Base-by-base conservation (phyloP, 2,888 invertebrate species). In the Deilephila porcellus region DNA sequence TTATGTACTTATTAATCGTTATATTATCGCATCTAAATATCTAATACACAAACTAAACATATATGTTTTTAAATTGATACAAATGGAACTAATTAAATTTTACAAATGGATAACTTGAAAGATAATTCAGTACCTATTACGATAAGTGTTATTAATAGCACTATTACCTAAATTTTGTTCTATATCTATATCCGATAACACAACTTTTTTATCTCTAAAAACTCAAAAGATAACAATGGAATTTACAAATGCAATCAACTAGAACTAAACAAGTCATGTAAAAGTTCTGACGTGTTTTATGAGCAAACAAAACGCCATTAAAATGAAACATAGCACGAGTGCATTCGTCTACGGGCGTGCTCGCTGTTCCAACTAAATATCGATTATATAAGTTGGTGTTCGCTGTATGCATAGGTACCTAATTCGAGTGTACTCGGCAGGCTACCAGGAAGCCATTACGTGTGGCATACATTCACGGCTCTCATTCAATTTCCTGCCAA, bases 401-500 rank as follows among this genome's bases (percentile, higher is more conserved):
- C 56, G 60, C 34, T 34, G 4, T 56, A 34, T 63, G 34, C 32
- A 64, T 64, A 64, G 72, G 34, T 72, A 72, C 63, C 63, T 72
- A 56, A 72, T 20, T 72, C 72, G 53, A 53, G 62, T 20, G 14
- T 34, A 52, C 37, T 20, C 62, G 62, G 25, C 56, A 53, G 63
- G 72, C 78, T 80, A 88, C 87, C 85, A 88, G 91, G 92, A 92
- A 93, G 84, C 84, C 86, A 90, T 91, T 90, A 90, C 81, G 76
- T 75, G 81, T 88, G 91, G 85, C 91, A 90, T 80, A 92, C 88
- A 91, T 92, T 89, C 86, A 80, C 81, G 77, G 83, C 82, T 86
- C 88, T 91, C 90, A 91, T 91, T 90, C 88, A 92, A 93, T 93
- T 92, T 93, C 93, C 93, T 93, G 91, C 83, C 79, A 75, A 74